These are phyloP conservation scores for Ciconia boyciana DNA, from an alignment of 2,113 vertebrate genomes.

Conservation along the genomic window DNA sequence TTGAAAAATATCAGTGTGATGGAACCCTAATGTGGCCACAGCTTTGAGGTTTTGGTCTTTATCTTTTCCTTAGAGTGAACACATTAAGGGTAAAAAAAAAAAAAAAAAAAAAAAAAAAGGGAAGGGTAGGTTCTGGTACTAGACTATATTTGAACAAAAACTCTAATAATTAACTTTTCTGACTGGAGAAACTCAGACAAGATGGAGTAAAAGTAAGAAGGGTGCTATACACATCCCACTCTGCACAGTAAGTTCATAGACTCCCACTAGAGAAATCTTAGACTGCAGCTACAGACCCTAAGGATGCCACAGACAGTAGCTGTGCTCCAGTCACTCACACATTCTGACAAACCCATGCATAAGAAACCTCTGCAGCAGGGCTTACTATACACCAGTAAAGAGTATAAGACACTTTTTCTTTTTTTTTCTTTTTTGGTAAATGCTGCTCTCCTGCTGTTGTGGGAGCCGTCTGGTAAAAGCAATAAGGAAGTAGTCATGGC, in stretches of 20 bases:
- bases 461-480: not conserved
- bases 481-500: not conserved
- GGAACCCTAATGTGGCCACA: not conserved
- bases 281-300: not conserved
- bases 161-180: not conserved
- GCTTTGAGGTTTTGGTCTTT: not conserved
- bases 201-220: not conserved
- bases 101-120: not conserved
- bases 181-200: not conserved
- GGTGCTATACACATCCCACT: not conserved
- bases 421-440: not conserved
- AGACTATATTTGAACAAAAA: not conserved
- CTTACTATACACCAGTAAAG: not conserved
- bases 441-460: not conserved
- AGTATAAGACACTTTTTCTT: no score
- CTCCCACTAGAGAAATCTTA: not conserved
- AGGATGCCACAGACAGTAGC: not conserved
- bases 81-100: not conserved
- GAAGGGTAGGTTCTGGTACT: not conserved
- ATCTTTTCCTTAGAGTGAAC: not conserved
- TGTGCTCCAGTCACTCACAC: not conserved
- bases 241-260: not conserved
- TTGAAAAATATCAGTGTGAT: not conserved
- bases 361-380: not conserved
- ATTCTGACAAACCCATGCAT: not conserved